Base-by-base conservation (phyloP, 2,113 vertebrate species). In the Eulemur rufifrons region DNA sequence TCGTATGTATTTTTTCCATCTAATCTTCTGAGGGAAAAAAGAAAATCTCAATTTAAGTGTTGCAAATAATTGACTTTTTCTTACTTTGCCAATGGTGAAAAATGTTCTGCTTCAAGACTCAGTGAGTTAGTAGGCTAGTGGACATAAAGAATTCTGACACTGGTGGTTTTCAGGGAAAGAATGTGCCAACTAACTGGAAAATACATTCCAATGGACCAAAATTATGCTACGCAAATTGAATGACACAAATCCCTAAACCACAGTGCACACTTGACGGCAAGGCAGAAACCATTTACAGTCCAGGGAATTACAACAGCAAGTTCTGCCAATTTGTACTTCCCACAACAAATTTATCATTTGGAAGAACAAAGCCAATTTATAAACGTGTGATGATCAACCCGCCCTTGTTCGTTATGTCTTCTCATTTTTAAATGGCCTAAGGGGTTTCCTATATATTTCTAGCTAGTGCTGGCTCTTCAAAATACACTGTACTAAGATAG, bases 71-170 rank as follows among this genome's bases (percentile, higher is more conserved):
- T 63, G 45, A 63, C 18, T 78, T 68, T 66, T 71, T 73, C 32
- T 63, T 82, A 64, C n/a, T 93, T 61, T 63, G 73, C 45, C 42
- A 80, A 61, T 47, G 81, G 18, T 61, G 73, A 74, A 81, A 64
- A 54, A 69, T 92, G 92, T 97, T 90, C 86, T 56, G 61, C 86
- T 95, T 86, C 42, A 78, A 86, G 95, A 95, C 34, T 84, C 71
- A 85, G 13, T 29, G 76, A 93, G 13, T 93, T 96, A 96, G 64
- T 66, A 85, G 93, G 92, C 23, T 95, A 89, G 82, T 56, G 50
- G 59, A 64, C 37, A 88, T 54, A 69, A 45, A 86, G 86, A 89
- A 83, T 76, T 95, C 77, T 86, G 88, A 94, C 82, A 87, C 3
- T 56, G 50, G 73, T 90, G 20, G 59, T 78, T 92, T 93, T 83